phyloP scores from a whole-genome alignment of 2,113 vertebrate genomes.

The Oceanites oceanicus region DNA sequence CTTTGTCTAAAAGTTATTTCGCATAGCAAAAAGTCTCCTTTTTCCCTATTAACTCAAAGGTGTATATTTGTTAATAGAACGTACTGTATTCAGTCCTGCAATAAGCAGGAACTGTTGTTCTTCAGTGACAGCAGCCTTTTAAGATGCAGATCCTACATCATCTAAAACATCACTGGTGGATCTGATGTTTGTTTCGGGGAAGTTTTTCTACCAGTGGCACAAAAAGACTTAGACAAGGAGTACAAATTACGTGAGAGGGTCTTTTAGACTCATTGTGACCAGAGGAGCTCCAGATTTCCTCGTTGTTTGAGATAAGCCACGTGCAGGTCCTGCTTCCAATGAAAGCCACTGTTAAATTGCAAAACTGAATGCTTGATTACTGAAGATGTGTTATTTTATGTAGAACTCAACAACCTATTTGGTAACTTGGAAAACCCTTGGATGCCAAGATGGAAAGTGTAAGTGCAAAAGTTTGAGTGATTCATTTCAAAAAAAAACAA shows the following conservation, averaged over 20 bases:
- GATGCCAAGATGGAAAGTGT: neutral
- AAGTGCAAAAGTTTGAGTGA: neutral
- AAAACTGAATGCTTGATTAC: neutral
- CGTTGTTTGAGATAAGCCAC: neutral
- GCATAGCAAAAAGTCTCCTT: neutral
- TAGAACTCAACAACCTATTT: neutral
- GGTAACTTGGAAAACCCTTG: neutral
- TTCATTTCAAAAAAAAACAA: neutral
- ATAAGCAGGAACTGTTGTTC: neutral
- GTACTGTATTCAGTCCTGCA: neutral
- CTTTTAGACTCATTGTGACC: neutral
- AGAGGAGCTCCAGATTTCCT: neutral
- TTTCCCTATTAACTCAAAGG: neutral
- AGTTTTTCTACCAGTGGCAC: neutral
- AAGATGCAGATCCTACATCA: neutral
- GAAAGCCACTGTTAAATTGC: neutral
- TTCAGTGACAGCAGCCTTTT: neutral
- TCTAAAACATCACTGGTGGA: neutral
- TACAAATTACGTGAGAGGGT: neutral
- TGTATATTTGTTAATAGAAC: neutral
- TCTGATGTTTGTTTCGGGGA: neutral
- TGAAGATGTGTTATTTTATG: neutral
- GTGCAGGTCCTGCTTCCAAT: neutral
- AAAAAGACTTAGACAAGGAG: neutral
- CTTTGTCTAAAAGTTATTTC: neutral